Evolutionary conservation across 2,113 vertebrate genomes (phyloP).

Genomic region (Hymenochirus boettgeri): DNA sequence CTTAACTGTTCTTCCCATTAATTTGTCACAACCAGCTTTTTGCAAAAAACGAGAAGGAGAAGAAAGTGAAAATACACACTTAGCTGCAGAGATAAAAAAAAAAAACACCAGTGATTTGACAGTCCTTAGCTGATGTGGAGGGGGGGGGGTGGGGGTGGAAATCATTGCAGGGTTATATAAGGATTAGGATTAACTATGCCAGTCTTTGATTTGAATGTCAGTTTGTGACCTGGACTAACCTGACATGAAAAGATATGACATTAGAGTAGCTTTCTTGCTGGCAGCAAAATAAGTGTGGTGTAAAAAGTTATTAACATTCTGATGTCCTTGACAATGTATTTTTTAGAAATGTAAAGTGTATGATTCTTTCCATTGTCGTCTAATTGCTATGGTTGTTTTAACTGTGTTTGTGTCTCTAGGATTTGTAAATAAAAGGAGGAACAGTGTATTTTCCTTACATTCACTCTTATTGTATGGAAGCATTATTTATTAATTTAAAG

Average conservation of each 20-base stretch:
- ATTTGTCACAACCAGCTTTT: too few species aligned
- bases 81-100: slow-evolving; percentile 20
- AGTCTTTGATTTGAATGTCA: slow-evolving; percentile 34
- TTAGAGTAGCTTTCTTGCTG: slow-evolving; percentile 24
- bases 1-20: neutral
- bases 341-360: neutral
- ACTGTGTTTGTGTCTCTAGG: too few species aligned
- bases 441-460: too few species aligned
- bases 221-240: slow-evolving; percentile 24
- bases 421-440: too few species aligned
- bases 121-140: slow-evolving; percentile 1
- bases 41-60: neutral
- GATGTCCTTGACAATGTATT: slow-evolving; percentile 16
- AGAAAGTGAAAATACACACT: slow-evolving; percentile 19
- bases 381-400: too few species aligned
- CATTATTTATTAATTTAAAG: too few species aligned
- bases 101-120: neutral
- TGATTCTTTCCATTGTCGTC: too few species aligned
- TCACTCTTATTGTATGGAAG: too few species aligned
- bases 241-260: slow-evolving; percentile 24
- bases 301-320: neutral
- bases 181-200: slow-evolving; percentile 18
- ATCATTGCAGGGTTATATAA: slow-evolving; percentile 29
- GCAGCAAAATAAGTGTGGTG: slow-evolving; percentile 20
- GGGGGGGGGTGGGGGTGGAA: slow-evolving; percentile 12